Conservation (phyloP, 2,797 vertebrate species). For the Ceryle rudis region DNA sequence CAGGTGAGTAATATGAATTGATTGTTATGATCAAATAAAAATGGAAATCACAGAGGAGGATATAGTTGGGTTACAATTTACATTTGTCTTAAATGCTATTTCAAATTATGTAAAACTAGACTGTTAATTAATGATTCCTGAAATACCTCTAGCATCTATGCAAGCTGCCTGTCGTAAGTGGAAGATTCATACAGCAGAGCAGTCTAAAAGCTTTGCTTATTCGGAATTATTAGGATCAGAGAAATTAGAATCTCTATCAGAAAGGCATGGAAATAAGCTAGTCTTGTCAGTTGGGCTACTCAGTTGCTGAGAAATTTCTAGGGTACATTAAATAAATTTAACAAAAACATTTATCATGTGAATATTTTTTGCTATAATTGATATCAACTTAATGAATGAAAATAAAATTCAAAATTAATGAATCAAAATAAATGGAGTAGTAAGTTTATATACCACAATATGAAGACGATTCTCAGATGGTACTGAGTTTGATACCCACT, state of each 20-base stretch:
- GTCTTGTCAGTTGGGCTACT: neutral
- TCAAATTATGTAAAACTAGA: neutral
- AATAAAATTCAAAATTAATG: neutral
- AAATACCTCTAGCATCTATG: neutral
- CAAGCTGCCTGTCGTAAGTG: neutral
- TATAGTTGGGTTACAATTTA: neutral
- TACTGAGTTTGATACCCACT: neutral
- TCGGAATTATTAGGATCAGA: neutral
- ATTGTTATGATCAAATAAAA: neutral
- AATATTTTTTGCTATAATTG: neutral
- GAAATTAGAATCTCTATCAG: neutral
- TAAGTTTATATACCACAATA: rapidly evolving
- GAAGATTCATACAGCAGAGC: neutral
- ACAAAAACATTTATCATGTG: neutral
- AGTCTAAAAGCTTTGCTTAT: neutral
- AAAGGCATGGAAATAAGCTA: neutral
- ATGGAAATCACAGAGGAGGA: neutral
- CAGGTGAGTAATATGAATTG: neutral
- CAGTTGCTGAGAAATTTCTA: neutral
- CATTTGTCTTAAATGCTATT: neutral
- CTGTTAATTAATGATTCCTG: neutral
- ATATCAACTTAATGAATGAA: neutral
- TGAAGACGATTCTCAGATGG: neutral
- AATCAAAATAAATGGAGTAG: neutral
- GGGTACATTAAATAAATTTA: neutral